A percentile compares a stretch with the other conserved stretches of the same genome.
Conservation (phyloP, 2,797 vertebrate genomes). For the Galago senegalensis region DNA sequence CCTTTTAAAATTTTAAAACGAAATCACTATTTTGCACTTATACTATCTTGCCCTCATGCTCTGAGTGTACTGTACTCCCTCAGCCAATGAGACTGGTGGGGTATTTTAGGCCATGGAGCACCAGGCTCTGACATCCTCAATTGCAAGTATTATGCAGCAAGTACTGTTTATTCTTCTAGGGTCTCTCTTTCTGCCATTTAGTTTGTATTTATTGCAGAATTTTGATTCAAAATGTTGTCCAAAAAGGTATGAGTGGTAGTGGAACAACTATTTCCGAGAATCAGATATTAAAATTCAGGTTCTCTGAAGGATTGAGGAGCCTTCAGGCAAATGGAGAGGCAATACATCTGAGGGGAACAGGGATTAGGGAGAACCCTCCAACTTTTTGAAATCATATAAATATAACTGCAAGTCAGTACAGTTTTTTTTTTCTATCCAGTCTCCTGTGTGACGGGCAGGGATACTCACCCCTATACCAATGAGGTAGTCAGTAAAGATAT, state of each 20-base stretch:
- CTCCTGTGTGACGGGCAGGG: too few species aligned
- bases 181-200: not conserved
- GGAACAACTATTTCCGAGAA: not conserved
- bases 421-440: not conserved
- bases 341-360: not conserved
- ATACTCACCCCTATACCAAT: too few species aligned
- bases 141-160: rapidly evolving
- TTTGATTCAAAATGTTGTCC: not conserved
- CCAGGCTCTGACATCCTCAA: not conserved
- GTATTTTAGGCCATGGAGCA: not conserved
- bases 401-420: not conserved
- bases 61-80: not conserved
- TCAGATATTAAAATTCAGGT: not conserved
- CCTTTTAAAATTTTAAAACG: conserved; percentile 6
- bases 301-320: not conserved
- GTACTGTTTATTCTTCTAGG: not conserved
- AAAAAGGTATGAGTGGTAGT: not conserved
- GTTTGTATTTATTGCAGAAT: not conserved
- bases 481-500: not conserved
- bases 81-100: not conserved
- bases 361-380: not conserved
- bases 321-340: not conserved
- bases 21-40: not conserved
- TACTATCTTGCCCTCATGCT: not conserved
- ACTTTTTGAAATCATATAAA: not conserved